Percentiles rank a stretch among this genome's conserved stretches.
Evolutionary conservation across 2,888 invertebrate species (phyloP).

Genomic region (Drosophila multiciliata): DNA sequence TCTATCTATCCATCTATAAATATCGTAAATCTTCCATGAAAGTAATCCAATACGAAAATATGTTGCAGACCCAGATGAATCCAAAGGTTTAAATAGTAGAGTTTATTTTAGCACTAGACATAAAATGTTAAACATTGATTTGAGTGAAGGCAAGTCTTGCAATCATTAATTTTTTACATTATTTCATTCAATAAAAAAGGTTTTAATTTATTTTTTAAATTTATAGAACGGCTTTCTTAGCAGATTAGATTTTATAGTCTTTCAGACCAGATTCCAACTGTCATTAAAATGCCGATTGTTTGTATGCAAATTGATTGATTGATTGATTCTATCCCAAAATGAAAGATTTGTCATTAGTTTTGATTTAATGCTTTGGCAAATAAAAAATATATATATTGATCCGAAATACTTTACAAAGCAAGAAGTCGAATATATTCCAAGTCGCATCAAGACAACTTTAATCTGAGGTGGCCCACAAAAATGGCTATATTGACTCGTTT

Average conservation of each 20-base stretch:
- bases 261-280: background rate
- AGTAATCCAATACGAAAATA: conserved; percentile 6
- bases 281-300: background rate
- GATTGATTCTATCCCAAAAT: background rate
- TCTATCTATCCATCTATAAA: background rate
- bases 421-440: background rate
- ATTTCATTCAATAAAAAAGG: background rate
- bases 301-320: background rate
- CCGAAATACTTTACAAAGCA: background rate
- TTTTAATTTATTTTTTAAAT: background rate
- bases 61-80: background rate
- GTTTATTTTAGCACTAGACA: background rate
- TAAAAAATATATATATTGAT: background rate
- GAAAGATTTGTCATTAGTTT: background rate
- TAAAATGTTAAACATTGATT: background rate
- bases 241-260: background rate
- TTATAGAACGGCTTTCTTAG: background rate
- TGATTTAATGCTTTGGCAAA: background rate
- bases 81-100: background rate
- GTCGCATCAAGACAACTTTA: background rate
- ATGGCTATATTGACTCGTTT: background rate
- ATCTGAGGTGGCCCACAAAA: background rate
- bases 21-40: conserved; percentile 15
- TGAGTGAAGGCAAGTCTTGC: background rate
- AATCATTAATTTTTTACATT: background rate